Base-by-base conservation (phyloP, 2,888 invertebrate genomes). In the Dexiosoma caninum region DNA sequence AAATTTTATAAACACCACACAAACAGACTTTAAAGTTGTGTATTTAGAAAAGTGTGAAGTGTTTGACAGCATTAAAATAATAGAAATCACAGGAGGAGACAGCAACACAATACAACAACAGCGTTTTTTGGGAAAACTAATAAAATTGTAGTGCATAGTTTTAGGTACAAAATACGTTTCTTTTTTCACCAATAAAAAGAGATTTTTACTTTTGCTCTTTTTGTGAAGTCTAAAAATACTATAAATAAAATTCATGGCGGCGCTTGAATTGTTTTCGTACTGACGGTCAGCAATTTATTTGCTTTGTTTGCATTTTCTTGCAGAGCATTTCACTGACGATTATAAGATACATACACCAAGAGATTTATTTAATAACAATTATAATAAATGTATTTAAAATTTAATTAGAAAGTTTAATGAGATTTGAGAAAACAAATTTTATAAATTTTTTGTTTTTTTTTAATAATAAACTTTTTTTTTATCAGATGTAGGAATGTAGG, bases 1-100 rank as follows among this genome's bases (percentile, higher is more conserved):
- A 74, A 62, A 75, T 62, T 57, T 70, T 59, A 79, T 53, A 79
- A 75, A 79, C 70, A 53, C 57, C 64, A 55, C 51, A 49, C 27
- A 21, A 59, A 35, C n/a, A 37, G 35, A 66, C 59, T 75, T 60
- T 69, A 60, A 67, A 67, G 35, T 76, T 37, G 40, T 44, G 9
- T 44, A 21, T 14, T 5, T n/a, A 60, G 35, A 40, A 44, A 69
- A 37, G 51, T 35, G 35, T 42, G 2, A 16, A 42, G 23, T n/a
- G 51, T 21, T 30, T n/a, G 40, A 19, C 0, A 6, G 9, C 32
- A 16, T n/a, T 7, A 30, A 21, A 23, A 16, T 9, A 30, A 14
- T 8, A 49, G 19, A 66, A 49, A 1, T 16, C 37, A 2, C 2
- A 14, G 4, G n/a, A 14, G 4, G n/a, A 19, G 62, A 37, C 14